phyloP scores from a whole-genome alignment of 1,140 invertebrate species.

The Telenomus remus region DNA sequence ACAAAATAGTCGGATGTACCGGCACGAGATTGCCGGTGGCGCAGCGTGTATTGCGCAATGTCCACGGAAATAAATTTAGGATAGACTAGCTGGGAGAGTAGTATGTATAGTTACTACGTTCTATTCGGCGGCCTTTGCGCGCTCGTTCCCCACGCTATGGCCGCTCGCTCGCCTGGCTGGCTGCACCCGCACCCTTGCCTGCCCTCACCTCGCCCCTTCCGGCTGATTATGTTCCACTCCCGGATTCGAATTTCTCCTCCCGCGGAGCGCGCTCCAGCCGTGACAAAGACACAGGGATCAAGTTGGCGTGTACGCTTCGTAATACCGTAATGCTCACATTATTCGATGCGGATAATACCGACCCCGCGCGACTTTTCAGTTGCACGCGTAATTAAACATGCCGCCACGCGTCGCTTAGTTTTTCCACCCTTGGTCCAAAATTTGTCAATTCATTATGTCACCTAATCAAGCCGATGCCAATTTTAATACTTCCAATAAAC shows the following conservation, averaged over 20 bases:
- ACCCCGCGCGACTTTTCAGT: not conserved
- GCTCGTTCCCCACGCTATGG: conserved; percentile 21
- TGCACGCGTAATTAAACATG: conserved; percentile 13
- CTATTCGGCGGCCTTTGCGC: conserved; percentile 48
- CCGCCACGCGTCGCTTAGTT: conserved; percentile 3
- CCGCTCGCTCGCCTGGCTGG: conserved; percentile 33
- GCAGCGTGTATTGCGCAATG: conserved; percentile 58
- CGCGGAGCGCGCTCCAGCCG: conserved; percentile 25
- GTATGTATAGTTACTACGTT: conserved; percentile 28
- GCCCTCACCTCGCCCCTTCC: conserved; percentile 54
- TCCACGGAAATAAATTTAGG: conserved; percentile 64
- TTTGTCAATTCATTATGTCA: not conserved
- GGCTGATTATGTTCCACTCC: conserved; percentile 55
- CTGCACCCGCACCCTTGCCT: conserved; percentile 43
- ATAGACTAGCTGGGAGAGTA: conserved; percentile 57
- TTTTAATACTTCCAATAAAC: too few relatives aligned
- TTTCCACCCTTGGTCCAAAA: conserved; percentile 3
- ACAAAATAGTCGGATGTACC: too few relatives aligned
- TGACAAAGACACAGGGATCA: conserved; percentile 53
- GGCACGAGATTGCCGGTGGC: conserved; percentile 26
- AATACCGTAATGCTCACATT: conserved; percentile 36
- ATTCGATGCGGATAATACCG: conserved; percentile 17
- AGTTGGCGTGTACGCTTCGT: conserved; percentile 22
- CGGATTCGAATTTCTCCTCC: conserved; percentile 45
- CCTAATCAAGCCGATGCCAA: not conserved